A percentile compares a stretch with the other conserved stretches of the same genome.
phyloP scores from a whole-genome alignment of 1,140 invertebrate species.

The Aplysia californica region DNA sequence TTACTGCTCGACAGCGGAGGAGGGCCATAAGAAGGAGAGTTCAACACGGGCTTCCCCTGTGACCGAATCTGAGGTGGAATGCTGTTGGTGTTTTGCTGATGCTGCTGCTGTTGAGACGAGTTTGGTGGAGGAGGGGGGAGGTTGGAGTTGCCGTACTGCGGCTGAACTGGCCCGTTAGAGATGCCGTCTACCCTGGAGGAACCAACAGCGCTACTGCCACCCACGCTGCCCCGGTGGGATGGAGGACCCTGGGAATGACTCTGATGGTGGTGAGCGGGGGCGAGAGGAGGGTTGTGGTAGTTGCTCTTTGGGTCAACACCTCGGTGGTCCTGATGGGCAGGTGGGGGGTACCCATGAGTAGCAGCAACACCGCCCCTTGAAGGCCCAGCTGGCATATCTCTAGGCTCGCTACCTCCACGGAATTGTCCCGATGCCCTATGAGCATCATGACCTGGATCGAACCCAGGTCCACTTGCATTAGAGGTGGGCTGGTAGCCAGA shows the following conservation, averaged over 20 bases:
- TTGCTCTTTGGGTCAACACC: background rate
- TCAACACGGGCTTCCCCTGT: conserved; percentile 1
- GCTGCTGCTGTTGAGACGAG: background rate
- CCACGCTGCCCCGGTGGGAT: background rate
- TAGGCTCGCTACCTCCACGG: background rate
- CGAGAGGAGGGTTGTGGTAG: background rate
- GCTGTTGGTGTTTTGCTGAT: too few species aligned
- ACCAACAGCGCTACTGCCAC: background rate
- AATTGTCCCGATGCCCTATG: too few species aligned
- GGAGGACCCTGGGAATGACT: background rate
- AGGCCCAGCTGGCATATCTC: background rate
- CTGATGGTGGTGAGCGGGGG: background rate
- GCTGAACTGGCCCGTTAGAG: background rate
- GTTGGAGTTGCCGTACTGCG: too few species aligned
- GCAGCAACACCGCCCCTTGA: background rate
- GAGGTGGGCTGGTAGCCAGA: background rate
- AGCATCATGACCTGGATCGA: too few species aligned
- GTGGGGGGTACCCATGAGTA: background rate
- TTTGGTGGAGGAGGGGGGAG: too few species aligned
- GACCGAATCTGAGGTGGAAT: background rate
- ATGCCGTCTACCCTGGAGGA: background rate
- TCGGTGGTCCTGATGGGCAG: background rate
- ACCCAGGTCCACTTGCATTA: background rate
- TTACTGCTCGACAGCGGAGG: background rate
- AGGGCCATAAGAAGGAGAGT: background rate